phyloP scores from a whole-genome alignment of 2,888 invertebrate species.

The Agrochola litura region DNA sequence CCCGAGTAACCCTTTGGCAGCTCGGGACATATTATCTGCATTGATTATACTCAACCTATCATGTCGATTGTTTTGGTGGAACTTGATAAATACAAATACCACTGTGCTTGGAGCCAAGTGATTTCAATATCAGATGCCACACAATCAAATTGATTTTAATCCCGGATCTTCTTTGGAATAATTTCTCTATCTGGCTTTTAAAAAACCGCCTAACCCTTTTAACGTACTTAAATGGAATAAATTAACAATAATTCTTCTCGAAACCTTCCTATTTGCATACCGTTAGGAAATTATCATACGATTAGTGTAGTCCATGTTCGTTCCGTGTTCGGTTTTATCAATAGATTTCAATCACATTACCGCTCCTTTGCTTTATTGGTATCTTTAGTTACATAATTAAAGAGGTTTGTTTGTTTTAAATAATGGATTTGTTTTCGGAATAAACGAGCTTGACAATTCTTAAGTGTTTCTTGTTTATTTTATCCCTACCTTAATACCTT shows the following conservation, averaged over 20 bases:
- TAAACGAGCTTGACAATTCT: background rate
- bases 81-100: background rate
- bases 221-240: constrained; percentile 45
- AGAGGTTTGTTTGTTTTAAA: constrained; percentile 43
- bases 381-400: constrained; percentile 50
- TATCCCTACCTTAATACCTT: background rate
- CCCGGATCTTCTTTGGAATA: constrained; percentile 21
- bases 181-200: constrained; percentile 33
- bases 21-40: background rate
- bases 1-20: background rate
- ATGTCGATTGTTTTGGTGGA: background rate
- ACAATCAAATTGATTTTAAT: constrained; percentile 17
- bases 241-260: constrained; percentile 59
- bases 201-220: constrained; percentile 44
- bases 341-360: constrained; percentile 51
- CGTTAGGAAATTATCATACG: constrained; percentile 66
- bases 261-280: constrained; percentile 60
- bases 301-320: constrained; percentile 51
- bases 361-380: constrained; percentile 33
- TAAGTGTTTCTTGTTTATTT: constrained; percentile 15
- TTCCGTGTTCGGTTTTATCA: constrained; percentile 45
- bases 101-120: background rate
- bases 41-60: background rate
- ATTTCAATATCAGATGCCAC: constrained; percentile 12
- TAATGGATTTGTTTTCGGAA: constrained; percentile 19